Base-by-base conservation (phyloP, 2,113 vertebrate species). In the Cololabis saira region DNA sequence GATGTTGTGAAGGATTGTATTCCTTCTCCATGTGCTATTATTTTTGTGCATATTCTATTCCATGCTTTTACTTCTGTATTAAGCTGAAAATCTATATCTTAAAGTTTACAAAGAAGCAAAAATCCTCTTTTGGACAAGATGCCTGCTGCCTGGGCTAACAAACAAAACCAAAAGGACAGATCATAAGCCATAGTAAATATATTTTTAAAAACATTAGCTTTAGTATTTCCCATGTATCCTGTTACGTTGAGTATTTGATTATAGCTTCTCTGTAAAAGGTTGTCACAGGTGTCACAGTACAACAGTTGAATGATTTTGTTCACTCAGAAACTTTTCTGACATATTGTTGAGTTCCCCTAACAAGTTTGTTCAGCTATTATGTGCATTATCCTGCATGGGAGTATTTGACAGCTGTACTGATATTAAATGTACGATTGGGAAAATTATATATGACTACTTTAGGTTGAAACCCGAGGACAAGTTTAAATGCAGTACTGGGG, bases 361-460 rank as follows among this genome's bases (percentile, higher is more conserved):
- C 59, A 22, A 43, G 67, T 68, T 85, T 24, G 49, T 78, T 80
- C 13, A 55, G 78, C 82, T 79, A 76, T 70, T 78, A 54, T 79
- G 67, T 81, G 69, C 80, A 83, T 80, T 80, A 65, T 74, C 55
- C 74, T 59, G 66, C 55, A 69, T 69, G 57, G 66, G 64, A 74
- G 82, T 74, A 62, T 74, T 75, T 90, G 86, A 90, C 83, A 89
- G 85, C 84, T 74, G 82, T 51, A 42, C 65, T 59, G 83, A 84
- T 91, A 87, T 90, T 87, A 84, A 87, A 90, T 83, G 75, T 68
- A 45, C 47, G 45, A 79, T 84, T 81, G 75, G 55, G 24, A 72
- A 91, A 89, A 92, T 93, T 88, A 83, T 82, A 87, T 67, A 67
- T 85, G 67, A 24, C 56, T 12, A 51, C 71, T 82, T 82, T 84